These are phyloP conservation scores for Limnothrissa miodon DNA, from an alignment of 2,113 vertebrate species.

Conservation along the genomic window DNA sequence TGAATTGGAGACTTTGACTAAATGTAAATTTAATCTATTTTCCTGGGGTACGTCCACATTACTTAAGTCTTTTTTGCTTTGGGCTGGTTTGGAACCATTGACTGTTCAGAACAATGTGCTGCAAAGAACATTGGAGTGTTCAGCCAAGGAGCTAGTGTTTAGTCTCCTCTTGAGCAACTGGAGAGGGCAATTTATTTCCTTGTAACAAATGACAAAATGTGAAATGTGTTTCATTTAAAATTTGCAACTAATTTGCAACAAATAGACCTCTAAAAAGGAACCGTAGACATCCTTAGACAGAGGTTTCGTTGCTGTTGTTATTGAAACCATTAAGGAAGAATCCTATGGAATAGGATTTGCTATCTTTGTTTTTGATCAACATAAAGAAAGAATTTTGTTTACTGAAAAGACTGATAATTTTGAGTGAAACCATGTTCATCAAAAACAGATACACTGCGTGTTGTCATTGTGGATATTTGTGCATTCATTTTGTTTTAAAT, in stretches of 20 bases:
- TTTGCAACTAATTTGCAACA: neutral
- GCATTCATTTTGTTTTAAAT: constrained; percentile 42
- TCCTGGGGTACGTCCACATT: constrained; percentile 38
- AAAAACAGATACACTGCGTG: neutral
- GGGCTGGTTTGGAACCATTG: constrained; percentile 36
- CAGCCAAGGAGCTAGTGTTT: constrained; percentile 40
- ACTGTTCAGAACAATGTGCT: constrained; percentile 34
- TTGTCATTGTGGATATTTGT: constrained; percentile 41
- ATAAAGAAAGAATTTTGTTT: neutral
- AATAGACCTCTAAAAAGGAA: neutral
- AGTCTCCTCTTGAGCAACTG: constrained; percentile 31
- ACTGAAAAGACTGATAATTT: neutral
- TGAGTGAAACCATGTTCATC: neutral
- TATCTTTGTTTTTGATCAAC: neutral
- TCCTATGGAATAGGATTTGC: neutral
- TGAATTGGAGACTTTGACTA: constrained; percentile 36
- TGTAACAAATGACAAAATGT: neutral
- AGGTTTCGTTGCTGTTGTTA: neutral
- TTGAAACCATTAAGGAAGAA: neutral
- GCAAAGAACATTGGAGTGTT: constrained; percentile 24
- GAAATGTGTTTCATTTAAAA: constrained; percentile 8
- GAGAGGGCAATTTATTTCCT: neutral
- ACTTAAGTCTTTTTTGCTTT: constrained; percentile 46
- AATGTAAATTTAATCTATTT: constrained; percentile 26
- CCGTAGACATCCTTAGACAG: too few relatives aligned